Conservation (phyloP, 2,797 vertebrate genomes). For the Argentina silus region DNA sequence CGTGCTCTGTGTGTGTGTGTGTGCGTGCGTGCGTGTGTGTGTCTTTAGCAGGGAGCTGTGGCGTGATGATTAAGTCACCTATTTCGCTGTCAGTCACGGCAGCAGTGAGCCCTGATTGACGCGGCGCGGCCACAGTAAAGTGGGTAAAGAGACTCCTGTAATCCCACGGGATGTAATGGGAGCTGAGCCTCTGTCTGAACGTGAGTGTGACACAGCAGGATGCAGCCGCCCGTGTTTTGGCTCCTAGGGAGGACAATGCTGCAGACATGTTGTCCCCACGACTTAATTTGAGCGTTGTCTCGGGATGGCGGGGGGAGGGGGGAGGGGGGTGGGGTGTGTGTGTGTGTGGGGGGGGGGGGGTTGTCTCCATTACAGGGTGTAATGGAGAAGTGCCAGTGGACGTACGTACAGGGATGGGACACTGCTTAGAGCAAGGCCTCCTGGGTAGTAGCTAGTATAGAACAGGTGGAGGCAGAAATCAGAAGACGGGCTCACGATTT, state of each 20-base stretch:
- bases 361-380: conserved; percentile 7
- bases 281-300: background rate
- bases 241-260: background rate
- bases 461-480: background rate
- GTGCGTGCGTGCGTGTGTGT: background rate
- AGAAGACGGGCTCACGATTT: no score
- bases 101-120: conserved; percentile 27
- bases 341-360: background rate
- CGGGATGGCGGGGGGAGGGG: background rate
- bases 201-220: conserved; percentile 40
- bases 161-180: conserved; percentile 43
- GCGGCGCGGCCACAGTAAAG: conserved; percentile 52
- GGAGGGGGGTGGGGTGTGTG: background rate
- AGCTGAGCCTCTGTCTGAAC: conserved; percentile 54
- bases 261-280: background rate
- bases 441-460: background rate
- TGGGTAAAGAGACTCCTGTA: conserved; percentile 54
- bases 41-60: background rate
- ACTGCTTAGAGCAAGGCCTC: background rate
- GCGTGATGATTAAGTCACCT: conserved; percentile 50
- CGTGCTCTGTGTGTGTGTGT: background rate
- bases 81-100: conserved; percentile 49
- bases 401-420: background rate
- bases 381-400: background rate
- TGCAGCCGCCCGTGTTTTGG: conserved; percentile 15